Base-by-base conservation (phyloP, 2,113 vertebrate species). In the Hyperopisus bebe region DNA sequence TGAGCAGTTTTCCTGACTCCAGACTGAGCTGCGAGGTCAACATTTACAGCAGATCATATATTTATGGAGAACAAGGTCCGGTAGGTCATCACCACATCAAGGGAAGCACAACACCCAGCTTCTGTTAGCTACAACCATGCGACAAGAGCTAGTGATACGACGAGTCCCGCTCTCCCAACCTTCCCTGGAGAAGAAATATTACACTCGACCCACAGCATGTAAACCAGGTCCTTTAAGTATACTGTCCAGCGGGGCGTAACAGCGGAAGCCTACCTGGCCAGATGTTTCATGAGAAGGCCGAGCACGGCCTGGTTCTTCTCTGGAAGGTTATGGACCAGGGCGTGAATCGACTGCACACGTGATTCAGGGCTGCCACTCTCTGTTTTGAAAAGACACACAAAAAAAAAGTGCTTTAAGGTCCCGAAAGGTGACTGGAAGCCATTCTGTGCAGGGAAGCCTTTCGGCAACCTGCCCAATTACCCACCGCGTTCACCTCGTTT, bases 261-360 rank as follows among this genome's bases (percentile, higher is more conserved):
- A 27, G 2, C 1, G 82, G 2, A 47, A 47, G 44, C 98, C 97
- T 97, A 99, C 98, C 98, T 99, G 0, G 96, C 97, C 94, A 99
- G 97, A 94, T 99, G 98, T 93, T 98, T 98, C 96, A 99, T 97
- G 93, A 99, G 95, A 92, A 99, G 97, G 90, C 97, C 97, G 94
- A 99, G 94, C 96, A 99, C 97, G 95, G 97, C 96, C 94, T 95
- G 97, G 95, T 99, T 99, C 92, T 95, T 98, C 94, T 99, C 98
- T 9, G 98, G 98, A 89, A 99, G 96, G 93, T 98, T 98, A 95
- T 99, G 97, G 89, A 99, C 96, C 95, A 99, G 95, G 93, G 96
- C 96, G 95, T 99, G 98, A 93, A 99, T 93, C 83, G 97, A 97
- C 91, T 95, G 97, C 90, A 97, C 96, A 84, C 98, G 97, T 90